Base-by-base conservation (phyloP, 2,113 vertebrate species). In the Alethe diademata region DNA sequence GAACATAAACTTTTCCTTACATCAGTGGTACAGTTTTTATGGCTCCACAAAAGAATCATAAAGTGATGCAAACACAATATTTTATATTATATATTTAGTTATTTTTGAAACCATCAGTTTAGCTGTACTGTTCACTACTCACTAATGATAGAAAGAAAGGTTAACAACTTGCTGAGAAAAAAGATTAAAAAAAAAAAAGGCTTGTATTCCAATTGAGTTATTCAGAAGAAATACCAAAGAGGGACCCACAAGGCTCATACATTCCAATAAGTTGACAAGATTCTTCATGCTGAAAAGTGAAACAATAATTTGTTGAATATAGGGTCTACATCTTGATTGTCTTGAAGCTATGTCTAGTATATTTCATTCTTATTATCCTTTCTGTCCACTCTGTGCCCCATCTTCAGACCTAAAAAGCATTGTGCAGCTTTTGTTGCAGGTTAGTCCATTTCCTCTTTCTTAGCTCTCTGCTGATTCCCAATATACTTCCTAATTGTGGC, bases 361-460 rank as follows among this genome's bases (percentile, higher is more conserved):
- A 40, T 60, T 66, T 71, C 3, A 1, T 53, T 53, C 13, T 73
- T 86, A 11, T 35, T 69, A 78, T 65, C 9, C 8, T 25, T 13
- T 14, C 13, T 14, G 8, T 61, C 12, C 13, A 1, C 5, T 11
- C 2, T 3, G 7, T 29, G 0, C 8, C n/a, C 8, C 14, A 28
- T 33, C 29, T 57, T 72, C 31, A 73, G 25, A 35, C 7, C 10
- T 81, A 62, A 53, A 51, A 86, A 14, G 1, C 22, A 26, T 9
- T 23, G 6, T 33, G 18, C 36, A 83, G 31, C 5, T 66, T 65
- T 65, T 45, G 4, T 50, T 54, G 13, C 19, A 56, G 20, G 19
- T 64, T 43, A 48, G 4, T 33, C 23, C 4, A 42, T 64, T 69
- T 60, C 24, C 19, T 5, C 5, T 53, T 51, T 66, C 10, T 36